Evolutionary conservation across 1,140 invertebrate species (phyloP).

Genomic region (Leptinotarsa lineolata): DNA sequence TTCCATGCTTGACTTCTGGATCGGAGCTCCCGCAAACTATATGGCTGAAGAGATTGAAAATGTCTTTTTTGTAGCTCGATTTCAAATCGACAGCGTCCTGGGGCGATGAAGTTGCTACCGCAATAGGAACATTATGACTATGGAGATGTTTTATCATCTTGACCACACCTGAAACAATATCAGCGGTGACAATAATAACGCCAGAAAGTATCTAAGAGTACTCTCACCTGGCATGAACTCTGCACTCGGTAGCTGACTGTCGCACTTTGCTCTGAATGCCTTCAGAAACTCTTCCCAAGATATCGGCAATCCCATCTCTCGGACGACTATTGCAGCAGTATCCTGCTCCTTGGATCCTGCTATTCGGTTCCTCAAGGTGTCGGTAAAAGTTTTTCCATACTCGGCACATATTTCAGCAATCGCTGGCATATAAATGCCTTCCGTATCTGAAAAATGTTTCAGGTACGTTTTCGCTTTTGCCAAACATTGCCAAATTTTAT

Average conservation of each 20-base stretch:
- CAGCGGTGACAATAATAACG: not conserved
- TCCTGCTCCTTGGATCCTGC: conserved; percentile 74
- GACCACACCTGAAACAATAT: conserved; percentile 68
- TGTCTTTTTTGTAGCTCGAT: conserved; percentile 70
- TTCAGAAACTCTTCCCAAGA: not conserved
- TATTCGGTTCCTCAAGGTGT: conserved; percentile 71
- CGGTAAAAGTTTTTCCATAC: conserved; percentile 75
- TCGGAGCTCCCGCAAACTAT: conserved; percentile 85
- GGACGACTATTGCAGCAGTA: conserved; percentile 56
- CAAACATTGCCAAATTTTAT: not conserved
- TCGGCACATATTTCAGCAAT: conserved; percentile 66
- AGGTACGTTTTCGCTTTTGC: not conserved
- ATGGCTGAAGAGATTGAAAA: conserved; percentile 81
- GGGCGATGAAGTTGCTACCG: conserved; percentile 87
- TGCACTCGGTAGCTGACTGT: not conserved
- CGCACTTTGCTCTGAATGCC: not conserved
- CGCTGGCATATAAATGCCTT: conserved; percentile 73
- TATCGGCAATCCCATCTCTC: not conserved
- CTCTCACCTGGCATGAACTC: conserved; percentile 34
- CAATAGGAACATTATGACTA: conserved; percentile 77
- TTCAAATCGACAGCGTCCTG: conserved; percentile 77
- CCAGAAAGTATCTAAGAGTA: not conserved
- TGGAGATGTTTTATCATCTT: conserved; percentile 79
- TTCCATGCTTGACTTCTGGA: conserved; percentile 84
- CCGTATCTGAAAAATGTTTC: conserved; percentile 65